Percentiles rank a stretch among this genome's conserved stretches.
Evolutionary conservation across 2,113 vertebrate species (phyloP).

Genomic region (Prunella himalayana): DNA sequence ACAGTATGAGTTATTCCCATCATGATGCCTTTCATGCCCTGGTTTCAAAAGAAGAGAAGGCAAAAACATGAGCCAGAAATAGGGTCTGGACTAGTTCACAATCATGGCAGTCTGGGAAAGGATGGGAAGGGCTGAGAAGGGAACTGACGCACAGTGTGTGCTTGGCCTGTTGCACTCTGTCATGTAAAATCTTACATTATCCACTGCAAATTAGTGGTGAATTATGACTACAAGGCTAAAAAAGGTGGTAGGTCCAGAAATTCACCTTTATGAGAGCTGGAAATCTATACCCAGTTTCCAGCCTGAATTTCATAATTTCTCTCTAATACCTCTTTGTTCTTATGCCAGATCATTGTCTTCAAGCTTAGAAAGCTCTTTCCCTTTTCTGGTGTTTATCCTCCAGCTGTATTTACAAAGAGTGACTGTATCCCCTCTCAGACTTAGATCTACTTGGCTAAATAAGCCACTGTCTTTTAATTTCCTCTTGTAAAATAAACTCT

Average conservation of each 20-base stretch:
- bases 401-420: constrained; percentile 52
- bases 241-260: not conserved
- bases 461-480: constrained; percentile 53
- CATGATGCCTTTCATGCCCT: not conserved
- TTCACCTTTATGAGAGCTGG: not conserved
- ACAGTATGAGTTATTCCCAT: not conserved
- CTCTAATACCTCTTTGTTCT: not conserved
- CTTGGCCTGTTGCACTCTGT: not conserved
- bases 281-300: not conserved
- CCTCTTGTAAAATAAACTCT: constrained; percentile 57
- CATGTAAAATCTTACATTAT: not conserved
- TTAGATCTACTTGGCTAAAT: constrained; percentile 34
- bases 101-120: accelerated
- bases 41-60: not conserved
- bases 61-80: not conserved
- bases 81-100: not conserved
- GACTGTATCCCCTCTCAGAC: not conserved
- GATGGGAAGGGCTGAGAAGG: not conserved
- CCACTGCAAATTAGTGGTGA: not conserved
- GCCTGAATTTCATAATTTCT: not conserved
- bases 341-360: constrained; percentile 18
- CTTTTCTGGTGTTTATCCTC: constrained; percentile 18
- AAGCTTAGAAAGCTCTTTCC: not conserved
- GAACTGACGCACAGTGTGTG: not conserved
- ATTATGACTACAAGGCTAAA: not conserved